phyloP scores from a whole-genome alignment of 2,797 vertebrate species.

The Anas capensis region DNA sequence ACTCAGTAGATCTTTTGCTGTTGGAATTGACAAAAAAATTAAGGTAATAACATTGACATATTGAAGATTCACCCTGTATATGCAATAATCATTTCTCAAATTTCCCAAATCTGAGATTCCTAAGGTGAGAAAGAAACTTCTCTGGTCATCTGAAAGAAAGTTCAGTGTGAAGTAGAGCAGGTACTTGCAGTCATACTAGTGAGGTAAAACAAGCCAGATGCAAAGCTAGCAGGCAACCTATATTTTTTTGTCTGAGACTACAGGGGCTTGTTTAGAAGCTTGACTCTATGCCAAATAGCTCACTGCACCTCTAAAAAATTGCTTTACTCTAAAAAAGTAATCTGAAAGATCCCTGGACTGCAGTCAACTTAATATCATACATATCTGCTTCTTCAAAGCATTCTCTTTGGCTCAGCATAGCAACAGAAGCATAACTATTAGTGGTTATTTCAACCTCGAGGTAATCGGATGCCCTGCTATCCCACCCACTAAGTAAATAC shows the following conservation, averaged over 20 bases:
- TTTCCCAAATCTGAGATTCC: not conserved
- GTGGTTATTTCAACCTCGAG: constrained; percentile 48
- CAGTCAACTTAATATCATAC: constrained; percentile 68
- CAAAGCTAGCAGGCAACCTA: not conserved
- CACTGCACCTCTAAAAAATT: constrained; percentile 45
- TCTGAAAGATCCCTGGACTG: constrained; percentile 67
- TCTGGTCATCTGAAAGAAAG: not conserved
- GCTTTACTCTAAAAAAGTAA: constrained; percentile 36
- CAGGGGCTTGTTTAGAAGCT: constrained; percentile 29
- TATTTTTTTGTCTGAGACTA: constrained; percentile 27
- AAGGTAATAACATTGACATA: not conserved
- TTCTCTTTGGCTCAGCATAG: constrained; percentile 51
- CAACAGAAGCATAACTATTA: constrained; percentile 49
- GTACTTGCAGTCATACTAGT: not conserved
- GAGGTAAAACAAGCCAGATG: constrained; percentile 31
- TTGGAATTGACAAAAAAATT: not conserved
- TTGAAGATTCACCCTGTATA: not conserved
- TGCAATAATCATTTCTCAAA: not conserved
- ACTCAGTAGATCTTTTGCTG: not conserved
- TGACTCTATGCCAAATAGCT: constrained; percentile 28
- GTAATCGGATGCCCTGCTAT: not conserved
- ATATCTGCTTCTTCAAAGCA: constrained; percentile 68
- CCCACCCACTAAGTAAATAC: constrained; percentile 39
- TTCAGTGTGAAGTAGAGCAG: not conserved
- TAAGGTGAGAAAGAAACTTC: not conserved